phyloP scores from a whole-genome alignment of 2,113 vertebrate species.

The Emydura subglobosa region DNA sequence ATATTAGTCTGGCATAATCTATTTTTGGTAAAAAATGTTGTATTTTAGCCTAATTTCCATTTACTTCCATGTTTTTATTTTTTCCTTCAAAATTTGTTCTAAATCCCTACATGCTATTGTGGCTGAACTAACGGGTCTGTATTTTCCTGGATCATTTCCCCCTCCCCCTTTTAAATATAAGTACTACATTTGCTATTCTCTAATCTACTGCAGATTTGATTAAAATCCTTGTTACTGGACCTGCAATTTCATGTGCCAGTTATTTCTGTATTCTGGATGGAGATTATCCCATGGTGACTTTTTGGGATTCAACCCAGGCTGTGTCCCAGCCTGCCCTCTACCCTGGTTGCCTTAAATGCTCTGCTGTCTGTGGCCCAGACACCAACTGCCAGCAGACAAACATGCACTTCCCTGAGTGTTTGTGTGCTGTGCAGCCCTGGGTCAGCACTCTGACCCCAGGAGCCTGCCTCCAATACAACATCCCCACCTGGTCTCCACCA shows the following conservation, averaged over 20 bases:
- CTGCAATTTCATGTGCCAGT: no score
- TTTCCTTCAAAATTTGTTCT: neutral
- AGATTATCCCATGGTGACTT: no score
- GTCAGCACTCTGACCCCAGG: no score
- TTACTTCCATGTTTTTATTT: neutral
- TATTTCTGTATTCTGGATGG: neutral
- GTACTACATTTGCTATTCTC: neutral
- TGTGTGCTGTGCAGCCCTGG: no score
- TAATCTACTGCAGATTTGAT: neutral
- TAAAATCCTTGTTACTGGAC: neutral
- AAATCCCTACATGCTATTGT: neutral
- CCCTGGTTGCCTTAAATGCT: no score
- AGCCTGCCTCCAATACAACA: no score
- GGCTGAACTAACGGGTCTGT: neutral
- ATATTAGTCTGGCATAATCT: neutral
- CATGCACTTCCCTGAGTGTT: no score
- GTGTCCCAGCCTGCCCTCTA: no score
- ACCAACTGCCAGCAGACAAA: no score
- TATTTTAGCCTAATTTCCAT: neutral
- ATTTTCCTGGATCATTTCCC: neutral
- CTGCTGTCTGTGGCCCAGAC: no score
- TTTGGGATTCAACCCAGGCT: no score
- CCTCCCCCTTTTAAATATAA: neutral
- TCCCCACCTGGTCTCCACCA: no score
- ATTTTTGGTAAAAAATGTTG: neutral